Conservation (phyloP, 1,140 invertebrate species). For the Hyposmocoma kahamanoa region DNA sequence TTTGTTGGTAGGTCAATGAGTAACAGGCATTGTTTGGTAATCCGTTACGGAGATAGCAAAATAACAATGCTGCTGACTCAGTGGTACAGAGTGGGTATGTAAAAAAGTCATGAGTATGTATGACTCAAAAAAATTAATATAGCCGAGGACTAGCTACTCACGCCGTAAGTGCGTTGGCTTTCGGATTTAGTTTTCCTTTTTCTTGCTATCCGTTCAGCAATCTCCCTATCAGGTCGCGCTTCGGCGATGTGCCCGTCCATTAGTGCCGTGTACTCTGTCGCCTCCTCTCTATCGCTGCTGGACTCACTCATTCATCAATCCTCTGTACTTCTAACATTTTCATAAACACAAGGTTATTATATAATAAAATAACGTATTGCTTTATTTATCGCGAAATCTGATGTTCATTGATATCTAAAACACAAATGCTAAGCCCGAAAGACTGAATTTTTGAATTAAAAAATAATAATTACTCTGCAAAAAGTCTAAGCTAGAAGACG, state of each 20-base stretch:
- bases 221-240: constrained; percentile 63
- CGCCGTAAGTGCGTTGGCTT: constrained; percentile 56
- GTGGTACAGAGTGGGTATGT: too few species aligned
- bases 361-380: not conserved
- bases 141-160: constrained; percentile 38
- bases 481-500: too few species aligned
- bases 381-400: not conserved
- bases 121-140: too few species aligned
- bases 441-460: too few species aligned
- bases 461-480: too few species aligned
- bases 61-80: too few species aligned
- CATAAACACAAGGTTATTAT: not conserved
- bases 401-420: not conserved
- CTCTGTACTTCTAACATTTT: constrained; percentile 35
- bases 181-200: constrained; percentile 59
- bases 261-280: constrained; percentile 83
- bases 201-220: constrained; percentile 57
- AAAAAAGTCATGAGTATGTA: too few species aligned
- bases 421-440: too few species aligned
- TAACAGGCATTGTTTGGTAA: too few species aligned
- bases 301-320: constrained; percentile 63
- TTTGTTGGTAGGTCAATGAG: too few species aligned
- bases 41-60: too few species aligned
- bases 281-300: constrained; percentile 52
- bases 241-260: constrained; percentile 85